Base-by-base conservation (phyloP, 1,140 invertebrate genomes). In the Carcinoscorpius rotundicauda region DNA sequence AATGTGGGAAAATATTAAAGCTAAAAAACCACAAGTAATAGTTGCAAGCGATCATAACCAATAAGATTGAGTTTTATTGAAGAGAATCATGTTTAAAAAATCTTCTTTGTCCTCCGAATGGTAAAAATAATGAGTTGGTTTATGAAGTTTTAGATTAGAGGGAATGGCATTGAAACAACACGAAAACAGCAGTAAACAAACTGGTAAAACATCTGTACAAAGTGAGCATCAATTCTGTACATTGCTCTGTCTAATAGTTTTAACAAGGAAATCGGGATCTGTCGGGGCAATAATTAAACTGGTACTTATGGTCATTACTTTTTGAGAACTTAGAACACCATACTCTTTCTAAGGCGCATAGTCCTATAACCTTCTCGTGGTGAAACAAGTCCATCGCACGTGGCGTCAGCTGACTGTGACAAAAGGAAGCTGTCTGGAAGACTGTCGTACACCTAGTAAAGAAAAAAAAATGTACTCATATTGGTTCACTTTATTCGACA, bases 351-450 rank as follows among this genome's bases (percentile, higher is more conserved):
- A 3, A 89, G 78, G 51, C 82, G 86, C 82, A 90, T 85, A 4
- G 85, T 88, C 10, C 85, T 78, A 49, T 86, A 87, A 4, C 87
- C 88, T 73, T 89, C 87, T 10, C 81, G 85, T 0, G 88, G 85
- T 72, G 87, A 89, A 72, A 87, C 87, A 49, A 92, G 79, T 5
- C 89, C 89, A 76, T 90, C 90, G 78, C 89, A 93, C 4, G 88
- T 91, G 52, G 89, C 89, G 77, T 92, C 89, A 9, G 89, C 90
- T 62, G 87, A 90, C 78, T 93, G 88, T 0, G 89, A 88, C 64
- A 93, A 84, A 29, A 29, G 29, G 29, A 29, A 29, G 29, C 29
- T 29, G 29, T 29, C 29, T 29, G 29, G 29, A 29, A 29, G 29
- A 29, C 29, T 29, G 29, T 29, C 29, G 29, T 29, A 29, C 29